A percentile compares a stretch with the other conserved stretches of the same genome.
phyloP scores from a whole-genome alignment of 2,888 invertebrate species.

The Drosophila fulvimacula region DNA sequence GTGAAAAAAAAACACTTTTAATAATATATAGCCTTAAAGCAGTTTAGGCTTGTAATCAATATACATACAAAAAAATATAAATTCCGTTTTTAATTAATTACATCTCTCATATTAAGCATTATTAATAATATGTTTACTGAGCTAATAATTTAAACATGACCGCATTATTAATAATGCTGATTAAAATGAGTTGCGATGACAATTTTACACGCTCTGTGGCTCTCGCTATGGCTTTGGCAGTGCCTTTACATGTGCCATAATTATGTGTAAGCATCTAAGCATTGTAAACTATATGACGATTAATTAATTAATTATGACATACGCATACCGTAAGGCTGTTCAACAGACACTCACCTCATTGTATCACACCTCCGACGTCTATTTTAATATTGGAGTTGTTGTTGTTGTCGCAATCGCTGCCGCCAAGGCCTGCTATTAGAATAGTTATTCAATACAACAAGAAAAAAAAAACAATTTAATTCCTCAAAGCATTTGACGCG shows the following conservation, averaged over 20 bases:
- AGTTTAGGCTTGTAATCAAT: neutral
- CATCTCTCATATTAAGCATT: slow-evolving; percentile 20
- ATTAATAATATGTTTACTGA: slow-evolving; percentile 37
- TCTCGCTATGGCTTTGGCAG: slow-evolving; percentile 14
- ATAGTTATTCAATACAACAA: slow-evolving; percentile 30
- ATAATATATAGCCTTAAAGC: neutral
- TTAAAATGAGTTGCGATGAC: slow-evolving; percentile 24
- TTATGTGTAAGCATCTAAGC: slow-evolving; percentile 1
- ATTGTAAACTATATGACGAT: neutral
- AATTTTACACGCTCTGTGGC: slow-evolving; percentile 16
- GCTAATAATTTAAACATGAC: slow-evolving; percentile 43
- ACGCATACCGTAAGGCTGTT: slow-evolving; percentile 13
- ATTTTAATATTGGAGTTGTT: slow-evolving; percentile 9
- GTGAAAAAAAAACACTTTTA: neutral
- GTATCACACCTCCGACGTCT: slow-evolving; percentile 11
- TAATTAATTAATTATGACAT: slow-evolving; percentile 41
- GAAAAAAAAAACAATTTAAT: slow-evolving; percentile 14
- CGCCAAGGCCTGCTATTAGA: slow-evolving; percentile 61
- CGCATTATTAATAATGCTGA: slow-evolving; percentile 40
- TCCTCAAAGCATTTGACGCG: slow-evolving; percentile 45
- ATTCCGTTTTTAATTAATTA: neutral
- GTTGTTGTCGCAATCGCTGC: slow-evolving; percentile 46
- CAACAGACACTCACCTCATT: slow-evolving; percentile 9
- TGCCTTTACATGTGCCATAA: slow-evolving; percentile 8
- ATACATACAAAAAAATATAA: neutral